A percentile compares a stretch with the other conserved stretches of the same genome.
Evolutionary conservation across 1,140 invertebrate species (phyloP).

Genomic region (Lysiphlebus fabarum): DNA sequence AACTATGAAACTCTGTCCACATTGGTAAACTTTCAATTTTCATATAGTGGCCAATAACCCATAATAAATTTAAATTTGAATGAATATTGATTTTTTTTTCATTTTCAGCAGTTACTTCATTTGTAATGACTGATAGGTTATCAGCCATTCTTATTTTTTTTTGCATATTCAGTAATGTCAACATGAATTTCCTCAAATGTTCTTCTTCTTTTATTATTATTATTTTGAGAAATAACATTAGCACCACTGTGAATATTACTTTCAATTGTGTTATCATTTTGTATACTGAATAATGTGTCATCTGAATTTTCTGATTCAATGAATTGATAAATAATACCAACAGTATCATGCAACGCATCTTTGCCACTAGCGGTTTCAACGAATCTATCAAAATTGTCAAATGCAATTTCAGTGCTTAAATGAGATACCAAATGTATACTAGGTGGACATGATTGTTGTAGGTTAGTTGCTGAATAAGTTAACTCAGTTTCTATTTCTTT

Average conservation of each 20-base stretch:
- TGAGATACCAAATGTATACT: slow-evolving; percentile 21
- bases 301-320: background rate
- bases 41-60: slow-evolving; percentile 21
- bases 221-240: too few relatives aligned
- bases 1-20: slow-evolving; percentile 26
- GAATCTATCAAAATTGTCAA: slow-evolving; percentile 41
- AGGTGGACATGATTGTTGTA: slow-evolving; percentile 23
- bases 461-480: slow-evolving; percentile 1
- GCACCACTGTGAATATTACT: too few relatives aligned
- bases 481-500: slow-evolving; percentile 23
- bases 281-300: too few relatives aligned
- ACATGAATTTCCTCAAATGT: background rate
- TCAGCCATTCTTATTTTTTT: background rate
- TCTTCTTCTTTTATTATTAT: too few relatives aligned
- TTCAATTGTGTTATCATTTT: too few relatives aligned
- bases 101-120: too few relatives aligned
- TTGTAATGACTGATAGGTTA: background rate
- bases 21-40: slow-evolving; percentile 18
- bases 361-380: slow-evolving; percentile 34
- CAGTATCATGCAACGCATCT: slow-evolving; percentile 34
- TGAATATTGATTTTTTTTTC: background rate
- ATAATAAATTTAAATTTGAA: slow-evolving; percentile 16
- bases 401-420: slow-evolving; percentile 34
- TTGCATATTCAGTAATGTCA: background rate
- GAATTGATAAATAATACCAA: slow-evolving; percentile 23